phyloP scores from a whole-genome alignment of 2,113 vertebrate genomes.

The Apeltes quadracus region DNA sequence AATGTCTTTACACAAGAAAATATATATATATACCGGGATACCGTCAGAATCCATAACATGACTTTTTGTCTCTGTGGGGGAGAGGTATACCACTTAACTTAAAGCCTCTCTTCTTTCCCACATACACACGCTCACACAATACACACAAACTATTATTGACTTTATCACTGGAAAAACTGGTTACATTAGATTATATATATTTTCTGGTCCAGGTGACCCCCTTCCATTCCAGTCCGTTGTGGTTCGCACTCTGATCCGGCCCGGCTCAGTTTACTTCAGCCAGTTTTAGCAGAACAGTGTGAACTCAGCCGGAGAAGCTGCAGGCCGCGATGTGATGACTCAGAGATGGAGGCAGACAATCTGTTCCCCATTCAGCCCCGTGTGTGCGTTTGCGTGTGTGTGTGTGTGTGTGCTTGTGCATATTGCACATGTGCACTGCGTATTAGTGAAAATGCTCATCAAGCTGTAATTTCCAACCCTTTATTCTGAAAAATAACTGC shows the following conservation, averaged over 20 bases:
- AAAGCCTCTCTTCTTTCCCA: conserved; percentile 20
- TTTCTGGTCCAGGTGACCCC: neutral
- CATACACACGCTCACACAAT: neutral
- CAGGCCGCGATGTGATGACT: conserved; percentile 51
- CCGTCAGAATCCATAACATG: no score
- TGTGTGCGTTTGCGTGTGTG: conserved; percentile 30
- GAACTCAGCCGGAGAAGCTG: conserved; percentile 46
- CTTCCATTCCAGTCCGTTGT: neutral
- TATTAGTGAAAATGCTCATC: conserved; percentile 19
- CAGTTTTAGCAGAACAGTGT: conserved; percentile 34
- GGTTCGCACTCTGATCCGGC: neutral
- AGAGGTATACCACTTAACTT: conserved; percentile 33
- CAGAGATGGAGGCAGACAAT: conserved; percentile 52
- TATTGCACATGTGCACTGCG: conserved; percentile 8
- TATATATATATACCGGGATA: no score
- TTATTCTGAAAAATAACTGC: no score
- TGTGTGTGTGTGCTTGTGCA: neutral
- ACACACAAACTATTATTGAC: conserved; percentile 6
- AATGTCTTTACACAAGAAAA: no score
- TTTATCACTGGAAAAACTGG: conserved; percentile 1
- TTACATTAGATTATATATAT: conserved; percentile 6
- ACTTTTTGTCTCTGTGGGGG: neutral
- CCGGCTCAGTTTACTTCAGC: conserved; percentile 30
- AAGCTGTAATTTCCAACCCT: no score
- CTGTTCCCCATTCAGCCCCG: conserved; percentile 50